A percentile compares a stretch with the other conserved stretches of the same genome.
Conservation (phyloP, 2,888 invertebrate species). For the Trachelus stipa region DNA sequence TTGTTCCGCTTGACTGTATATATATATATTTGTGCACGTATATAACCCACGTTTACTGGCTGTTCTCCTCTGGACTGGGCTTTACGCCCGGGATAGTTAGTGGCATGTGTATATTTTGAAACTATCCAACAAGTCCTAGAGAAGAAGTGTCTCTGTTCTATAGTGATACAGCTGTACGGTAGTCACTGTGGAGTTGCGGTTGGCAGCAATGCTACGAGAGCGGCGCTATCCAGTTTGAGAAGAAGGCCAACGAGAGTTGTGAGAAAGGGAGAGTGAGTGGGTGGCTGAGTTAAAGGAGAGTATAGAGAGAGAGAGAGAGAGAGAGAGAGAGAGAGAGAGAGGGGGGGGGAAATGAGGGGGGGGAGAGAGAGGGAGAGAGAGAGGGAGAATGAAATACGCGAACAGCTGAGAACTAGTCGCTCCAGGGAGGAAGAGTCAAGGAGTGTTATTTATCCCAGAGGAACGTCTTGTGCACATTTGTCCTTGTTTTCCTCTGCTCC, state of each 20-base stretch:
- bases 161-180: not conserved
- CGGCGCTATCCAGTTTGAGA: not conserved
- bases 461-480: slow-evolving; percentile 26
- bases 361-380: not conserved
- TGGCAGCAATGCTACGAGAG: not conserved
- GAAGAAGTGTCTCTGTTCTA: slow-evolving; percentile 29
- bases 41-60: not conserved
- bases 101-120: slow-evolving; percentile 35
- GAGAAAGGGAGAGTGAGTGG: slow-evolving; percentile 5
- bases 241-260: not conserved
- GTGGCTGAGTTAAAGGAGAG: slow-evolving; percentile 5
- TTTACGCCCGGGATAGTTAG: not conserved
- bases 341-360: not conserved
- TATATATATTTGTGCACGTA: not conserved
- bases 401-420: slow-evolving; percentile 23
- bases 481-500: slow-evolving; percentile 29
- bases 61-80: not conserved
- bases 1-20: not conserved
- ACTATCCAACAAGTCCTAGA: slow-evolving; percentile 32
- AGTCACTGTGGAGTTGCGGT: not conserved
- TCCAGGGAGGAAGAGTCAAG: slow-evolving; percentile 13
- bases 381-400: slow-evolving; percentile 19
- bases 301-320: slow-evolving; percentile 12
- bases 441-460: slow-evolving; percentile 30
- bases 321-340: slow-evolving; percentile 2